phyloP scores from a whole-genome alignment of 2,888 invertebrate species.

The Coecobrya sp. region DNA sequence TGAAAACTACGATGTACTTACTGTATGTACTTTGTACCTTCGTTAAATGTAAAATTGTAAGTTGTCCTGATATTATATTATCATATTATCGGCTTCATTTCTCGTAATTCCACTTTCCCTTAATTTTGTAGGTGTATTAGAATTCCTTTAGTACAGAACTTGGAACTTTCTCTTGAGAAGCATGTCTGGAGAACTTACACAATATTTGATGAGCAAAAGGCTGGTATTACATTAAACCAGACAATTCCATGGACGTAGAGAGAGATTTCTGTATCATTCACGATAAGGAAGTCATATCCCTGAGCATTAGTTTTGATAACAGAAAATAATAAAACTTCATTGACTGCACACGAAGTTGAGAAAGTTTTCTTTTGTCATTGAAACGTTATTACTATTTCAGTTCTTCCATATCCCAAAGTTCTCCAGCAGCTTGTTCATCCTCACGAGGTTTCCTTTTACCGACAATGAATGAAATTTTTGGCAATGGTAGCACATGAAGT shows the following conservation, averaged over 20 bases:
- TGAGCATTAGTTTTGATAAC: background rate
- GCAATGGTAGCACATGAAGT: background rate
- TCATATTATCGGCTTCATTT: slow-evolving; percentile 57
- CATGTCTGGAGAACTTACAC: no score
- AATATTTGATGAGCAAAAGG: no score
- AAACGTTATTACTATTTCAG: slow-evolving; percentile 55
- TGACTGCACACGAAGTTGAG: slow-evolving; percentile 31
- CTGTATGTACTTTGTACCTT: background rate
- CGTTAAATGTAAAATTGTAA: background rate
- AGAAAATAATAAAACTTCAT: slow-evolving; percentile 58
- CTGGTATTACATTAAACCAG: no score
- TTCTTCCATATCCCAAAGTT: slow-evolving; percentile 30
- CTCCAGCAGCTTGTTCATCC: background rate
- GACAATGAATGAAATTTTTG: slow-evolving; percentile 3
- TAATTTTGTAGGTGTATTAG: background rate
- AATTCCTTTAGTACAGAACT: background rate
- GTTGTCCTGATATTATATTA: slow-evolving; percentile 32
- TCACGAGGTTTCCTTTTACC: background rate
- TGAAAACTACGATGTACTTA: no score
- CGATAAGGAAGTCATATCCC: background rate
- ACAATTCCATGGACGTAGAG: no score
- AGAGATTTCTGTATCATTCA: background rate
- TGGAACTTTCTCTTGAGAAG: background rate
- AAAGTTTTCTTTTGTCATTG: slow-evolving; percentile 47
- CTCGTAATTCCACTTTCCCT: slow-evolving; percentile 33